Evolutionary conservation across 2,113 vertebrate species (phyloP), one percentile per base, ranked within the genome.

Genomic region (Greenwoodochromis staneri): DNA sequence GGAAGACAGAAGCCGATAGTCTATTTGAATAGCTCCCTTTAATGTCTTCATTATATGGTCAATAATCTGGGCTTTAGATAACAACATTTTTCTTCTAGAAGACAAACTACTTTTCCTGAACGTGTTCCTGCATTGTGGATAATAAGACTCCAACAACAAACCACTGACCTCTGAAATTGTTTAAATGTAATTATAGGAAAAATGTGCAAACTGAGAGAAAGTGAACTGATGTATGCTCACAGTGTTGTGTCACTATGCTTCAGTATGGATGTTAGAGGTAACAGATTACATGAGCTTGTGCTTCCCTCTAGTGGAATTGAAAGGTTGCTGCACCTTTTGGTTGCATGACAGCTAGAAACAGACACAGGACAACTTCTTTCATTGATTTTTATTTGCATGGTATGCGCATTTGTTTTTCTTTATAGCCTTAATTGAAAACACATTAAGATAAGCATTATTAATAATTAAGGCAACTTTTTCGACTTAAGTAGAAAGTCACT

Each of bases 251-350:
- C 53, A 49, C 81, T 7, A 4, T 42, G 82, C 29, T 9, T 76
- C 13, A 53, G 69, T 6, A 1, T 21, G 55, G 27, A 14, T 9
- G 55, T 3, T 6, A 31, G 36, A 16, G 42, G 5, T 42, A 6
- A 40, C 8, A 9, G 9, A 3, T 83, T 61, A 31, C 3, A 8
- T 83, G 24, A 63, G 27, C 11, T 5, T 49, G 4, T 90, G 88
- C 85, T 92, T 85, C 87, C 61, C 85, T 87, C 93, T 93, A 84
- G 88, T 88, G 95, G 81, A 78, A 7, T 1, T 19, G 1, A 42
- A 2, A 3, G 7, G 17, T 31, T 31, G 80, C 45, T 87, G 59
- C 78, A 3, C 13, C 34, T 4, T 2, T n/a, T 54, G 21, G n/a
- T 84, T 16, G 66, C 19, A 81, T 27, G 51, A 61, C 53, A n/a